Percentiles rank a stretch among this genome's conserved stretches.
Conservation (phyloP, 2,888 invertebrate species). For the Polyommatus icarus region DNA sequence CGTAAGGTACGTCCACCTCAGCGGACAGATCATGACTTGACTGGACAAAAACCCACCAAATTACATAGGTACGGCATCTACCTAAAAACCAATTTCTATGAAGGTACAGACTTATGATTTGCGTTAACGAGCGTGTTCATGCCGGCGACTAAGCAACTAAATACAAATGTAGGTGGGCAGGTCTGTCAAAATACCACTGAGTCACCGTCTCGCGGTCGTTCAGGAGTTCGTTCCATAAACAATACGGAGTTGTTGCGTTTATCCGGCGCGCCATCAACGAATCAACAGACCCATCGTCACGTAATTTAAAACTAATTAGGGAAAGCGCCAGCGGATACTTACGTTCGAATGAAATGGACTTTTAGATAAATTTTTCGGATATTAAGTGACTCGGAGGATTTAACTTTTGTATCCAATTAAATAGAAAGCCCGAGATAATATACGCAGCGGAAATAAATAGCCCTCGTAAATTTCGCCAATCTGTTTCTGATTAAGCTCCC, state of each 20-base stretch:
- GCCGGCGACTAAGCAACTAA: not conserved
- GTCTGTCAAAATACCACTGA: not conserved
- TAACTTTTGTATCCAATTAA: constrained; percentile 78
- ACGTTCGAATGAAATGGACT: constrained; percentile 72
- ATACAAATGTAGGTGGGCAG: not conserved
- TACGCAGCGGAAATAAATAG: constrained; percentile 47
- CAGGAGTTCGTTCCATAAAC: constrained; percentile 10
- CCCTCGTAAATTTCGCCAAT: constrained; percentile 55
- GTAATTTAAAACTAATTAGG: constrained; percentile 78
- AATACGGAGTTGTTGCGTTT: constrained; percentile 36
- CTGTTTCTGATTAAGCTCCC: constrained; percentile 54
- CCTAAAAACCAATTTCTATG: not conserved
- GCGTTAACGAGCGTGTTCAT: not conserved
- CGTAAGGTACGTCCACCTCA: too few species aligned
- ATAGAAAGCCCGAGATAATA: constrained; percentile 71
- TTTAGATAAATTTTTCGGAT: constrained; percentile 65
- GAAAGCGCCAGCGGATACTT: constrained; percentile 71
- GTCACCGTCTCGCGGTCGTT: not conserved
- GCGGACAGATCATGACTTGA: not conserved
- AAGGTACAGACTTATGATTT: not conserved
- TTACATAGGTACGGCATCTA: not conserved
- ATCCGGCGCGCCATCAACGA: constrained; percentile 59
- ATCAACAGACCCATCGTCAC: constrained; percentile 73
- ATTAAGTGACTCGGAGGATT: constrained; percentile 68
- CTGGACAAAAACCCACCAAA: not conserved